Evolutionary conservation across 23 tunicate species (phyloP).

Genomic region (Aplidium turbinatum): DNA sequence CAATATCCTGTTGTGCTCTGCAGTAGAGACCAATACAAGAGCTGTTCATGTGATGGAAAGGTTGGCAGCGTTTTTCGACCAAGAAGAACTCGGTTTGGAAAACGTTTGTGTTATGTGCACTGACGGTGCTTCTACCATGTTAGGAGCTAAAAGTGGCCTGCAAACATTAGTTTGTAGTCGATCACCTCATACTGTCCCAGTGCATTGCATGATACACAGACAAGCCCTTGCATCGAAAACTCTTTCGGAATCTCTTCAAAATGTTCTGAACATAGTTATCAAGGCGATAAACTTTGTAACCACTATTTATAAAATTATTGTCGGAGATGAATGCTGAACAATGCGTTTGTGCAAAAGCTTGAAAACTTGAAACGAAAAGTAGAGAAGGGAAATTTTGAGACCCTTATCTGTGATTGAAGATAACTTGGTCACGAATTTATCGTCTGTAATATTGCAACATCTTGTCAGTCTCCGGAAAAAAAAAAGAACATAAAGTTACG

Average conservation of each 20-base stretch:
- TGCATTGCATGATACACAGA: conserved; percentile 64
- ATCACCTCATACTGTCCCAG: conserved; percentile 40
- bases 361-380: no score
- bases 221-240: conserved; percentile 65
- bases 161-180: conserved; percentile 31
- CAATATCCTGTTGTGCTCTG: conserved; percentile 28
- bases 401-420: no score
- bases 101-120: conserved; percentile 50
- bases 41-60: conserved; percentile 36
- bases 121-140: conserved; percentile 64
- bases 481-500: no score
- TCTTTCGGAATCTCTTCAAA: conserved; percentile 47
- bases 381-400: no score
- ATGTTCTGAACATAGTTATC: conserved; percentile 54
- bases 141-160: conserved; percentile 56
- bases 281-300: conserved; percentile 63
- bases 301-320: conserved; percentile 53
- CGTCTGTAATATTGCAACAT: no score
- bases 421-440: no score
- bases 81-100: conserved; percentile 32
- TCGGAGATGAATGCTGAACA: conserved; percentile 59
- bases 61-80: conserved; percentile 30
- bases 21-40: conserved; percentile 30
- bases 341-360: no score
- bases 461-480: no score